Base-by-base conservation (phyloP, 2,888 invertebrate species). In the Ectobius pallidus region DNA sequence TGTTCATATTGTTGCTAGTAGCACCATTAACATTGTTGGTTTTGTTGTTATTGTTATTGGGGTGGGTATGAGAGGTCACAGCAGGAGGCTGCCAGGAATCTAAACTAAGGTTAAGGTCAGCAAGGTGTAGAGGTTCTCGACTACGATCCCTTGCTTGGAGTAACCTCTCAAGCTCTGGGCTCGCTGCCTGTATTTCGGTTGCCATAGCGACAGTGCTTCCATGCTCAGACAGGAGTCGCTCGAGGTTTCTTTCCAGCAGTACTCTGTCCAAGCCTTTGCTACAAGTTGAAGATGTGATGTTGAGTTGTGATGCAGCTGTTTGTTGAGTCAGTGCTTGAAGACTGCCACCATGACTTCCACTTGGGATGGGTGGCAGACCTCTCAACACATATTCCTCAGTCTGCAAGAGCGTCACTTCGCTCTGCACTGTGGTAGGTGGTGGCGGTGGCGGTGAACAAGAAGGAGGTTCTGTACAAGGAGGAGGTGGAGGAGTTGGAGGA, bases 231-330 rank as follows among this genome's bases (percentile, higher is more conserved):
- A 88, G 81, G 27, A 88, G 80, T 75, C 90, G 86, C 77, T 89
- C 91, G 75, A 91, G 84, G 80, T 91, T 91, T 77, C 90, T 85
- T 79, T 91, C 91, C 7, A 90, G 85, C 65, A 90, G 84, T 0
- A 90, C 89, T 79, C 92, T 85, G 80, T 92, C 90, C 79, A 92
- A 80, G 77, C 91, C 86, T 30, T 58, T 58, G n/a, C 27, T 58
- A 9, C 46, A 46, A 1, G 46, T 2, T 18, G 46, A n/a, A 3
- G 27, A n/a, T 14, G 58, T 58, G 30, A 58, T 58, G 27, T 58
- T 58, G 25, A 58, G n/a, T 30, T 58, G 58, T 11, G 58, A 30
- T 7, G 25, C 58, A 11, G 52, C 7, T 52, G 22, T 25, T 25
- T 20, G 22, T 22, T 52, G 52, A 16, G 52, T 22, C 20, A 52